Evolutionary conservation across 1,140 invertebrate species (phyloP).

Genomic region (Lamellibrachia luymesi): DNA sequence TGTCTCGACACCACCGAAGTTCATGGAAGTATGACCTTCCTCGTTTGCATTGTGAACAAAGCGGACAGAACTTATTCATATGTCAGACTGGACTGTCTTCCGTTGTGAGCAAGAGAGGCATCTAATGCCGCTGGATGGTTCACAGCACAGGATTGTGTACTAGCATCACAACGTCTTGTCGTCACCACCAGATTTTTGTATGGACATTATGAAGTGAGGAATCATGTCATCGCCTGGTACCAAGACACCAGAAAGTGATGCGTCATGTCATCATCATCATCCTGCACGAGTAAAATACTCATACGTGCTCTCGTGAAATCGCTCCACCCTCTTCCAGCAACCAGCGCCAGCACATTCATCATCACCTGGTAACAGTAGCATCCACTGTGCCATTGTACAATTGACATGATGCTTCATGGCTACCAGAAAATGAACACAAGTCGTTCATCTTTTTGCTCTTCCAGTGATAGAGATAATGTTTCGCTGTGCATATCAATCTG

Average conservation of each 20-base stretch:
- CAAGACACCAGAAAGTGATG: neutral
- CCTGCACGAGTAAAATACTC: neutral
- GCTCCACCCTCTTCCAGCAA: no score
- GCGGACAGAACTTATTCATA: neutral
- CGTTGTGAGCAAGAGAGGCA: neutral
- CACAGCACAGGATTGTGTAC: neutral
- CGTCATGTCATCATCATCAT: neutral
- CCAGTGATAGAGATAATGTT: neutral
- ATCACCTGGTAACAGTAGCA: neutral
- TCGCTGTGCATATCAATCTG: neutral
- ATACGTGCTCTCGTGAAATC: no score
- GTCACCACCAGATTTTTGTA: no score
- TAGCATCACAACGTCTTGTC: neutral
- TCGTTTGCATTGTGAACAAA: neutral
- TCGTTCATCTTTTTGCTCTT: neutral
- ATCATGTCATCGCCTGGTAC: no score
- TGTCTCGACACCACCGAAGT: constrained; percentile 37
- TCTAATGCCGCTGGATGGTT: neutral
- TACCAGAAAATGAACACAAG: neutral
- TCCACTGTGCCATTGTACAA: neutral
- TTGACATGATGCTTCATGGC: neutral
- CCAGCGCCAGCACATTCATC: neutral
- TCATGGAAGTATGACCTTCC: constrained; percentile 48
- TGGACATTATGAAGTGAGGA: no score
- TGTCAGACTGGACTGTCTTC: neutral